A percentile compares a stretch with the other conserved stretches of the same genome.
Conservation (phyloP, 1,140 invertebrate species). For the Ceratina australensis region DNA sequence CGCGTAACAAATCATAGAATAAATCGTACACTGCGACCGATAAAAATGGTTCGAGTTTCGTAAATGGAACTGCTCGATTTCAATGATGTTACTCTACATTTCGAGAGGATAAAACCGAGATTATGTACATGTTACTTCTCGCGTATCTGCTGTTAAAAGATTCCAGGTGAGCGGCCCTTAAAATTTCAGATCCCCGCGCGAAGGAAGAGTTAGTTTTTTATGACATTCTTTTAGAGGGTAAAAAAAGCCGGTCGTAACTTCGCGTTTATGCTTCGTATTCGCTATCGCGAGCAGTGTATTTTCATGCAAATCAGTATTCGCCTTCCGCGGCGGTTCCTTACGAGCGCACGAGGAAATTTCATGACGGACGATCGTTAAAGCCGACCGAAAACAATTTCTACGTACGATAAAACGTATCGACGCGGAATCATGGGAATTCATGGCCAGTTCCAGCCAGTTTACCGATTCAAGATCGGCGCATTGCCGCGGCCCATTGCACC, state of each 20-base stretch:
- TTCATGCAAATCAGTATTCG: conserved; percentile 30
- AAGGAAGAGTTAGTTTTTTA: not conserved
- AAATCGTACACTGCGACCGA: too few relatives aligned
- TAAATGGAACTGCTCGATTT: too few relatives aligned
- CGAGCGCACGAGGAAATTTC: conserved; percentile 20
- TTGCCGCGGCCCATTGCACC: conserved; percentile 40
- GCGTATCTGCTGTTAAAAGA: too few relatives aligned
- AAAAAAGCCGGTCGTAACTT: conserved; percentile 25
- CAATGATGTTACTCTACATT: too few relatives aligned
- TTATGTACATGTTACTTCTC: too few relatives aligned
- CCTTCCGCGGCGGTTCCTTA: not conserved
- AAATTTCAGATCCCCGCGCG: not conserved
- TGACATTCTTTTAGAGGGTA: not conserved
- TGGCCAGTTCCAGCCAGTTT: conserved; percentile 41
- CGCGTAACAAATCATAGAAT: too few relatives aligned
- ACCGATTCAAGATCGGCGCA: conserved; percentile 41
- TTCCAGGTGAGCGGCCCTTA: not conserved
- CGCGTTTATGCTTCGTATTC: conserved; percentile 1
- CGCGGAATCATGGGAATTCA: conserved; percentile 52
- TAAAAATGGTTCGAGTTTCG: too few relatives aligned
- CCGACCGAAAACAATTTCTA: conserved; percentile 50
- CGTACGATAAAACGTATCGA: conserved; percentile 52
- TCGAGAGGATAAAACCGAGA: too few relatives aligned
- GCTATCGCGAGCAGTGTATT: conserved; percentile 4
- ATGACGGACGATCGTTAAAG: conserved; percentile 39